Evolutionary conservation across 2,113 vertebrate genomes (phyloP).

Genomic region (Hippocampus mohnikei): DNA sequence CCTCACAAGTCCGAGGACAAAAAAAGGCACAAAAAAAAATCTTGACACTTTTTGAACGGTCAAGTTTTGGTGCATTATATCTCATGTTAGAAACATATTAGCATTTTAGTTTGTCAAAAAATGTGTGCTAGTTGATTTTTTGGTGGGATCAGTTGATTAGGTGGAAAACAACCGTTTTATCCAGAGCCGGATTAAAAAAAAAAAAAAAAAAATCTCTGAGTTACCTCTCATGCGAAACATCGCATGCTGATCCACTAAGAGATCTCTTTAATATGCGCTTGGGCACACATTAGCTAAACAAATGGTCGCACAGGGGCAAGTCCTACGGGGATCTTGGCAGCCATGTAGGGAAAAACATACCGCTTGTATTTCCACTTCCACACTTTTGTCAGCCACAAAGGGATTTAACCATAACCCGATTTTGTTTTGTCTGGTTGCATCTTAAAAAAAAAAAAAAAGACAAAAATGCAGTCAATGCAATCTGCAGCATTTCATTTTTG

Average conservation of each 20-base stretch:
- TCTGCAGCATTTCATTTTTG: no score
- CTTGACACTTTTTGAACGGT: no score
- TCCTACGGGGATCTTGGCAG: conserved; percentile 5
- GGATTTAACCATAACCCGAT: no score
- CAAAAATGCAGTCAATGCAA: neutral
- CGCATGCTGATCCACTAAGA: neutral
- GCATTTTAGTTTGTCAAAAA: no score
- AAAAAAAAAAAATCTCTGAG: neutral
- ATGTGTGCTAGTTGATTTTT: no score
- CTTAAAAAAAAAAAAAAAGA: no score
- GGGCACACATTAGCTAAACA: conserved; percentile 23
- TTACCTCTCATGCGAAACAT: neutral
- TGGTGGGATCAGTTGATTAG: no score
- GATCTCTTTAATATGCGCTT: neutral
- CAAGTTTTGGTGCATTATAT: no score
- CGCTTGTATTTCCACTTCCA: neutral
- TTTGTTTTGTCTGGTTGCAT: no score
- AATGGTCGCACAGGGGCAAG: conserved; percentile 15
- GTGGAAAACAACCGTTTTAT: neutral
- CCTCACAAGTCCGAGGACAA: neutral
- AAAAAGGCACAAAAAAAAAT: neutral
- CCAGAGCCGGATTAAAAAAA: neutral
- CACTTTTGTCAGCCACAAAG: no score
- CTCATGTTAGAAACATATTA: no score
- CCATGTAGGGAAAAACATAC: neutral